A percentile compares a stretch with the other conserved stretches of the same genome.
Evolutionary conservation across 2,797 vertebrate species (phyloP).

Genomic region (Alfaro cultratus): DNA sequence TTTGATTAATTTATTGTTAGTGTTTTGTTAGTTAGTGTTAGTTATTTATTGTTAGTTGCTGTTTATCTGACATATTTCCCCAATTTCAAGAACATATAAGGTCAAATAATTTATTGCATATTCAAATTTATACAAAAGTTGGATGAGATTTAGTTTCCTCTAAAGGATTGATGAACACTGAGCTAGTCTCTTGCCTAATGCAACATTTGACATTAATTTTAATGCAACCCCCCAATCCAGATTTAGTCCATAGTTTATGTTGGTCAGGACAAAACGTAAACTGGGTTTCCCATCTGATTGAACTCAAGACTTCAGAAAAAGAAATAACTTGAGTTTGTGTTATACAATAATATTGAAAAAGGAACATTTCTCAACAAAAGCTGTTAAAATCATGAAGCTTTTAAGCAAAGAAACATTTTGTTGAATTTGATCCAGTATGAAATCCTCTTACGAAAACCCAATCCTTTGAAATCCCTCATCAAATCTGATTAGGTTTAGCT

Average conservation of each 20-base stretch:
- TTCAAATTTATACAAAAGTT: neutral
- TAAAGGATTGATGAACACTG: neutral
- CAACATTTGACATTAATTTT: slow-evolving; percentile 3
- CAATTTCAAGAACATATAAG: neutral
- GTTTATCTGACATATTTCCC: neutral
- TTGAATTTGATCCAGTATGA: slow-evolving; percentile 16
- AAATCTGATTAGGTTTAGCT: slow-evolving; percentile 20
- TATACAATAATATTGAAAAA: neutral
- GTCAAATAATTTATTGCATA: neutral
- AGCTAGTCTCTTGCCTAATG: neutral
- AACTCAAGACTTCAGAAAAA: neutral
- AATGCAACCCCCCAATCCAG: neutral
- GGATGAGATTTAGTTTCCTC: neutral
- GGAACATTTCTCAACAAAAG: neutral
- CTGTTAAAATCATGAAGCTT: neutral
- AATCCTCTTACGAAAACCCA: slow-evolving; percentile 10
- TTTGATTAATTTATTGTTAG: neutral
- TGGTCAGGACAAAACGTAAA: neutral
- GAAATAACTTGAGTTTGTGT: neutral
- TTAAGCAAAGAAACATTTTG: slow-evolving; percentile 13
- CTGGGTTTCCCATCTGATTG: neutral
- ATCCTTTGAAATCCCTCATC: slow-evolving; percentile 22
- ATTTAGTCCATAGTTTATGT: neutral
- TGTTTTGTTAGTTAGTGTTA: too few relatives aligned
- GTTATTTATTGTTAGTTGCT: neutral